A percentile compares a stretch with the other conserved stretches of the same genome.
These are phyloP conservation scores for Atethmia centrago DNA, from an alignment of 2,888 invertebrate species.

Conservation along the genomic window DNA sequence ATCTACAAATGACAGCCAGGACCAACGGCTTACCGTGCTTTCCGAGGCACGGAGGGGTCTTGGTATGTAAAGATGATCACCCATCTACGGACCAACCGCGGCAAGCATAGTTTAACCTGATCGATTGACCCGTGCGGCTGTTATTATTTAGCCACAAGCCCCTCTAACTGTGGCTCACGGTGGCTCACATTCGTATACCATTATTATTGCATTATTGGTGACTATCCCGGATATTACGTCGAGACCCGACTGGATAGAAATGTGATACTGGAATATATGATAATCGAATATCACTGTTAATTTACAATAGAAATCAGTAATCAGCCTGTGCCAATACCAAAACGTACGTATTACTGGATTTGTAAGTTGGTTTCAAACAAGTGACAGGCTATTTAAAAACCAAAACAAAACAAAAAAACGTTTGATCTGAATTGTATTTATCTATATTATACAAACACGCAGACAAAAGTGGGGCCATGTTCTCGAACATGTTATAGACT, in stretches of 20 bases:
- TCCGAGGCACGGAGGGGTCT: too few species aligned
- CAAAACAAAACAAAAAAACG: background rate
- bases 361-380: background rate
- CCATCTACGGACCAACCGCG: too few species aligned
- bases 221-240: background rate
- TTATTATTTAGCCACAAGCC: too few species aligned
- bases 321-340: background rate
- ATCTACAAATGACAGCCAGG: too few species aligned
- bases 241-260: background rate
- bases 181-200: constrained; percentile 21
- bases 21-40: too few species aligned
- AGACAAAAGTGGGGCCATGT: background rate
- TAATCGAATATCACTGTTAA: background rate
- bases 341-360: background rate
- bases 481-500: background rate
- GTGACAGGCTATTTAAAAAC: background rate
- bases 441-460: background rate
- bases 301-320: background rate
- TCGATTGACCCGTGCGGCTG: too few species aligned
- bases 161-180: too few species aligned
- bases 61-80: too few species aligned
- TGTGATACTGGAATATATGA: background rate
- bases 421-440: background rate
- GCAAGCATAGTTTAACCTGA: too few species aligned
- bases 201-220: constrained; percentile 28